Evolutionary conservation across 2,797 vertebrate species (phyloP), one percentile per base, ranked within the genome.

Genomic region (Rhynchotus rufescens): DNA sequence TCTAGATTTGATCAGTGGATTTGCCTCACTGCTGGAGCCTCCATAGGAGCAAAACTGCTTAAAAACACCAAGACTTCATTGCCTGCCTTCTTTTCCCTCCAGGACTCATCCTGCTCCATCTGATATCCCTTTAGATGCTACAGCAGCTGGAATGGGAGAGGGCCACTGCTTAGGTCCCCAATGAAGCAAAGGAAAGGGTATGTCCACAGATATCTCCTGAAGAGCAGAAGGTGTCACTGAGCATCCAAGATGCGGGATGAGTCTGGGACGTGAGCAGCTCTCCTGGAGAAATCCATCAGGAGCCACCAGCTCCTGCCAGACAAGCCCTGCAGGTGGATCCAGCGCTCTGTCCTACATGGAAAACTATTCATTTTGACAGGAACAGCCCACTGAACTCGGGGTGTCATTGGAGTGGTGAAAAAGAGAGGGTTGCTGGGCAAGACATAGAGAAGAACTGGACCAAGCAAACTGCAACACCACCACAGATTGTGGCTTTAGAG

Each of bases 261-360:
- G 45, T 45, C 34, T 79, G 52, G 38, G 51, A 67, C 26, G 6
- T 5, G 54, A 66, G 15, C 19, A 60, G 2, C 12, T 54, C 47
- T 32, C 7, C 45, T 45, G n/a, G 59, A 32, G 28, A 34, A 51
- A 57, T 2, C 4, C 6, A 4, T 9, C 28, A 26, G 44, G 74
- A 79, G 44, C 8, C 40, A 67, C 75, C 52, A 32, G 61, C 30
- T 30, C 15, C 44, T 44, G 44, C 25, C 1, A 0, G 36, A 12
- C 7, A 6, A 32, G 7, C 0, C 4, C 60, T 62, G 21, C 4
- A 15, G 11, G 8, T 9, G 3, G 36, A 30, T 28, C 60, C 30
- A 49, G 59, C 26, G 42, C 21, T 4, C 13, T 21, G 15, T 57
- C 30, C 34, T 17, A 4, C 15, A 10, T 20, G 16, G 25, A 45